Percentiles rank a stretch among this genome's conserved stretches.
phyloP scores from a whole-genome alignment of 2,888 invertebrate genomes.

The Gisinianus flammeolus region DNA sequence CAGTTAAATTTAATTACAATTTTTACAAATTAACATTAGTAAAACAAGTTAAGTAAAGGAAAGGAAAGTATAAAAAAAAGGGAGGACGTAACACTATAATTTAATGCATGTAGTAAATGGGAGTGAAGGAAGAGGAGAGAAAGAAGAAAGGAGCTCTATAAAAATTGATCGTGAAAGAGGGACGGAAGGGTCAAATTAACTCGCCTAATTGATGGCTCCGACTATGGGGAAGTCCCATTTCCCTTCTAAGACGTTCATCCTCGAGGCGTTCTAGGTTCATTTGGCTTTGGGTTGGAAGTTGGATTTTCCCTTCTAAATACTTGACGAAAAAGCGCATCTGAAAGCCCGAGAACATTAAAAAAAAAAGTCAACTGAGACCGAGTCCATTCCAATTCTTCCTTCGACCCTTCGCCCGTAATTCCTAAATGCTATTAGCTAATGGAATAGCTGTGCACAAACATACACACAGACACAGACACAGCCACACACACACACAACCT shows the following conservation, averaged over 20 bases:
- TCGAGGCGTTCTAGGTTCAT: constrained; percentile 39
- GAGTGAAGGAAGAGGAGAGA: too few species aligned
- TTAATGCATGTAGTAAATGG: too few species aligned
- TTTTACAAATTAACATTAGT: too few species aligned
- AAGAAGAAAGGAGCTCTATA: too few species aligned
- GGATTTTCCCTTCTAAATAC: constrained; percentile 48
- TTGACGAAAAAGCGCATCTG: constrained; percentile 41
- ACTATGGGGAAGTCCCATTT: constrained; percentile 44
- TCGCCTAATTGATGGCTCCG: constrained; percentile 46
- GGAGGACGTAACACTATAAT: too few species aligned
- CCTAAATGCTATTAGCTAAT: constrained; percentile 55
- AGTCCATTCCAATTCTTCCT: constrained; percentile 40
- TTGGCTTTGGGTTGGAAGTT: constrained; percentile 40
- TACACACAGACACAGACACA: constrained; percentile 13
- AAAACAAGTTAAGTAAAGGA: too few species aligned
- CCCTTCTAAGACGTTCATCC: constrained; percentile 49
- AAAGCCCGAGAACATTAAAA: constrained; percentile 42
- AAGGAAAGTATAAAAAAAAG: too few species aligned
- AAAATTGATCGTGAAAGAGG: too few species aligned
- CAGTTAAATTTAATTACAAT: too few species aligned
- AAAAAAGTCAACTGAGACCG: constrained; percentile 47
- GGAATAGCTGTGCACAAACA: constrained; percentile 40
- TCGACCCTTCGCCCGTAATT: constrained; percentile 48
- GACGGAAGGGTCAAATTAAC: not conserved
- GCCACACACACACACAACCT: not conserved